A percentile compares a stretch with the other conserved stretches of the same genome.
These are phyloP conservation scores for Leptoteleia sp. DNA, from an alignment of 1,140 invertebrate genomes.

Conservation along the genomic window DNA sequence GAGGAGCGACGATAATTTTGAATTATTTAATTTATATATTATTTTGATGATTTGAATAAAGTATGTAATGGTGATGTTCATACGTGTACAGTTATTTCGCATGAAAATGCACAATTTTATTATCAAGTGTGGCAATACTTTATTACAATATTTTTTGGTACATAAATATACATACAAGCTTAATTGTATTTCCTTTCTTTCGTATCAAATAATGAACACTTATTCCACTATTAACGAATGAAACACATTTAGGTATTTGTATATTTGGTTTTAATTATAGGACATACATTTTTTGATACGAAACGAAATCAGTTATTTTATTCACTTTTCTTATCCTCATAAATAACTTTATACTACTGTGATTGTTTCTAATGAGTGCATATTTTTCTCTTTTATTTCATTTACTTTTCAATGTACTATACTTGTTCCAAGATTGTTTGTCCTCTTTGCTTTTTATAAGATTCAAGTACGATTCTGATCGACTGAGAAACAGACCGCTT, in stretches of 20 bases:
- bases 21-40: constrained; percentile 67
- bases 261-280: constrained; percentile 13
- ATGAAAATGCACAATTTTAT: constrained; percentile 4
- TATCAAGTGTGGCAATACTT: constrained; percentile 71
- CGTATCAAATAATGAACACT: constrained; percentile 39
- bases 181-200: constrained; percentile 29
- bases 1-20: constrained; percentile 36
- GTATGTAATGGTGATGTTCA: constrained; percentile 42
- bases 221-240: constrained; percentile 10
- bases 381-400: too few species aligned
- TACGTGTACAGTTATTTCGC: not conserved
- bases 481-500: constrained; percentile 30
- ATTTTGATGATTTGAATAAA: constrained; percentile 50
- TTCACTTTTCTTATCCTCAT: not conserved
- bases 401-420: constrained; percentile 8
- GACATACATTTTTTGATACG: constrained; percentile 31
- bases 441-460: constrained; percentile 27
- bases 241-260: constrained; percentile 25
- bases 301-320: constrained; percentile 1
- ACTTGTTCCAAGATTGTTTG: constrained; percentile 11
- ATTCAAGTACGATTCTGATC: constrained; percentile 32
- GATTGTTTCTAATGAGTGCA: constrained; percentile 36
- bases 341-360: constrained; percentile 10
- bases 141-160: constrained; percentile 79
- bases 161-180: constrained; percentile 78